Conservation (phyloP, 2,113 vertebrate species). For the Grammomys dolichurus region DNA sequence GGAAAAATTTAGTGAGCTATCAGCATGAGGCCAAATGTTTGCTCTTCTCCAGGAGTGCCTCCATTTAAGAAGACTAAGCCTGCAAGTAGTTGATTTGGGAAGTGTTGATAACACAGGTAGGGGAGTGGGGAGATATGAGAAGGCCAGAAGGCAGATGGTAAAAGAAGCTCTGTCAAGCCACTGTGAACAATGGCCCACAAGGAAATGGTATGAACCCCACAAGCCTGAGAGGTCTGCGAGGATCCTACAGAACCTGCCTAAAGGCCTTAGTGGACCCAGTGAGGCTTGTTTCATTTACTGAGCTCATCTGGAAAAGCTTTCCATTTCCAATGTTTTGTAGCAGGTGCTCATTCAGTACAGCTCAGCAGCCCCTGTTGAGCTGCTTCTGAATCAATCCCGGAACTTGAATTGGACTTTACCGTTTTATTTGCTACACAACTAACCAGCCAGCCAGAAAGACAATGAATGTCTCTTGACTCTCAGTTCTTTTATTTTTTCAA, state of each 20-base stretch:
- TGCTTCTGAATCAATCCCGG: background rate
- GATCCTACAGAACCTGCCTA: background rate
- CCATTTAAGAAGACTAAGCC: slow-evolving; percentile 41
- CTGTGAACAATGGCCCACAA: background rate
- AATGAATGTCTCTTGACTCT: background rate
- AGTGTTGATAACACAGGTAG: background rate
- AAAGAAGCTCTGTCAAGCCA: background rate
- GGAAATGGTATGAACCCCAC: background rate
- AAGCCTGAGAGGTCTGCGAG: background rate
- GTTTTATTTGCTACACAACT: background rate
- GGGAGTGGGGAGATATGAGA: background rate
- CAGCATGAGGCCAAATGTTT: slow-evolving; percentile 65
- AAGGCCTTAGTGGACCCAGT: background rate
- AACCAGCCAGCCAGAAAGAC: background rate
- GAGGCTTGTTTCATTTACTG: slow-evolving; percentile 19
- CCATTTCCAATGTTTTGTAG: background rate
- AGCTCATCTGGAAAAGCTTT: slow-evolving; percentile 17
- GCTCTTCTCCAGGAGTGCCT: slow-evolving; percentile 46
- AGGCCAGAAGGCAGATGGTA: background rate
- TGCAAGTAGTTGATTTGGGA: slow-evolving; percentile 33
- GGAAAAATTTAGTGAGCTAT: background rate
- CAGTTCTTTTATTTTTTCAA: background rate
- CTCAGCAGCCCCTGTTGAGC: background rate
- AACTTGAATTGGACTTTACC: background rate
- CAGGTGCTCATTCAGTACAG: background rate